Percentiles rank a stretch among this genome's conserved stretches.
Evolutionary conservation across 2,797 vertebrate genomes (phyloP).

Genomic region (Acomys russatus): DNA sequence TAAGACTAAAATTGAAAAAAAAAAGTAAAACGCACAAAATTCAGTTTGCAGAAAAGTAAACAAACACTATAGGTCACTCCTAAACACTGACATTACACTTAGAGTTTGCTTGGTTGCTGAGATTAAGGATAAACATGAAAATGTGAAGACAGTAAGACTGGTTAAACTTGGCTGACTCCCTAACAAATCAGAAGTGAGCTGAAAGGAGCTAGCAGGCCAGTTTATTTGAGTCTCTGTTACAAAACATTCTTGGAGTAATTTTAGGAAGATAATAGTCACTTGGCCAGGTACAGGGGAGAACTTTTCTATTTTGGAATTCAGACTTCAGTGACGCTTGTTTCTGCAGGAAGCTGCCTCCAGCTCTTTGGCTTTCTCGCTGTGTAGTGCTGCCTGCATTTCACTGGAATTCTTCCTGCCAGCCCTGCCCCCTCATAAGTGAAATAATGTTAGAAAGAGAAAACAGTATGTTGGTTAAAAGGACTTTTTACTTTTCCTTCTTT

Average conservation of each 20-base stretch:
- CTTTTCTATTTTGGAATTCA: background rate
- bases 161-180: conserved; percentile 34
- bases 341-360: background rate
- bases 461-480: background rate
- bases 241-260: conserved; percentile 57
- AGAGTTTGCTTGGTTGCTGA: conserved; percentile 74
- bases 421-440: background rate
- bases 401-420: background rate
- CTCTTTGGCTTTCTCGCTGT: background rate
- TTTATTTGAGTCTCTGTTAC: conserved; percentile 45
- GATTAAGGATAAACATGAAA: conserved; percentile 63
- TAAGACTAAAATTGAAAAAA: conserved; percentile 26
- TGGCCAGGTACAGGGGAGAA: background rate
- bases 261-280: conserved; percentile 52
- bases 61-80: background rate
- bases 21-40: conserved; percentile 33
- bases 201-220: conserved; percentile 3
- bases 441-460: background rate
- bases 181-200: conserved; percentile 67
- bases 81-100: conserved; percentile 54
- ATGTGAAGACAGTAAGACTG: conserved; percentile 45
- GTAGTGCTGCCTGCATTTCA: background rate
- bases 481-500: conserved; percentile 21
- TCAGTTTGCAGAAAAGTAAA: conserved; percentile 28
- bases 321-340: background rate